Conservation (phyloP, 2,113 vertebrate species). For the Garra rufa region DNA sequence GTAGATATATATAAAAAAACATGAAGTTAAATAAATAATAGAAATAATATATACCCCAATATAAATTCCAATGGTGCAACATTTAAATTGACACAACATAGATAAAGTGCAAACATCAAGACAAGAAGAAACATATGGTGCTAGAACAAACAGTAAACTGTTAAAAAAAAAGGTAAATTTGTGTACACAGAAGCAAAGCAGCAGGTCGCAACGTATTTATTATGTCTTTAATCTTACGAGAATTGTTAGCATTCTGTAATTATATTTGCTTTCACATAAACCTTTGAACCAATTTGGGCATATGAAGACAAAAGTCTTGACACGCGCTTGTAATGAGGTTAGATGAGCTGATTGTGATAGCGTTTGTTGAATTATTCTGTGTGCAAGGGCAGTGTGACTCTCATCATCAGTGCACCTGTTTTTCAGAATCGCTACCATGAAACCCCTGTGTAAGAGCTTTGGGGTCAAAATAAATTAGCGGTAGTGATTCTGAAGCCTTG, state of each 20-base stretch:
- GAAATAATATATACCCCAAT: not conserved
- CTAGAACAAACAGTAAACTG: not conserved
- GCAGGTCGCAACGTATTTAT: not conserved
- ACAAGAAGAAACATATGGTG: not conserved
- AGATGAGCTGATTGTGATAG: not conserved
- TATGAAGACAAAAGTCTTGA: conserved; percentile 1
- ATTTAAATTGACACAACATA: not conserved
- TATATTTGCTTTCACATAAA: not conserved
- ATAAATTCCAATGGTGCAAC: not conserved
- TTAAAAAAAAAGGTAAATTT: not conserved
- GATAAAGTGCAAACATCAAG: not conserved
- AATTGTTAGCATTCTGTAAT: not conserved
- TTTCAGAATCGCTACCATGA: not conserved
- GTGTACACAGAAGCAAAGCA: not conserved
- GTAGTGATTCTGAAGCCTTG: conserved; percentile 28
- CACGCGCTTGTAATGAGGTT: not conserved
- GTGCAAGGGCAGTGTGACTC: not conserved
- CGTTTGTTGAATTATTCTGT: not conserved
- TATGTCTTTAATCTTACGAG: not conserved
- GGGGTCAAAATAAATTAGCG: conserved; percentile 37
- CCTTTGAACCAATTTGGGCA: not conserved
- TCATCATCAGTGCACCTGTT: conserved; percentile 26
- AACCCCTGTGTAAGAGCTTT: conserved; percentile 9
- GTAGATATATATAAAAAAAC: too few relatives aligned
- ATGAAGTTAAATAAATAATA: not conserved